Conservation (phyloP, 2,113 vertebrate species). For the Neomonachus schauinslandi region DNA sequence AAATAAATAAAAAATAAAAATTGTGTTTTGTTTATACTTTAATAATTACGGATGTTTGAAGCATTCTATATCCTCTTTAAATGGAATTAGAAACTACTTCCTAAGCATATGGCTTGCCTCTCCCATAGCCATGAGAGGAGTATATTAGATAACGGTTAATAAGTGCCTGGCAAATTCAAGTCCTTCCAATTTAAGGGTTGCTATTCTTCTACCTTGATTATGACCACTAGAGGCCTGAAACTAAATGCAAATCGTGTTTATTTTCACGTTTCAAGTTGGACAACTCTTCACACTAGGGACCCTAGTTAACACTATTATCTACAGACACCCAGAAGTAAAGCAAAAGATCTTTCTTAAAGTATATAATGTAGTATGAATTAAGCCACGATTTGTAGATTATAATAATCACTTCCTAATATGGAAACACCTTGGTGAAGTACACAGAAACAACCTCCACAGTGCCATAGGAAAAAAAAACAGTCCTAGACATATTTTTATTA, state of each 20-base stretch:
- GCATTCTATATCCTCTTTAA: background rate
- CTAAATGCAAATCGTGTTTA: conserved; percentile 48
- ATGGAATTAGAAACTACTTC: background rate
- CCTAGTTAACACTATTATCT: conserved; percentile 32
- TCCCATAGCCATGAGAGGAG: background rate
- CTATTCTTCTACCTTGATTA: conserved; percentile 16
- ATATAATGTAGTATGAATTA: conserved; percentile 12
- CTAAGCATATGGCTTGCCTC: background rate
- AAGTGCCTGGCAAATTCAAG: conserved; percentile 27
- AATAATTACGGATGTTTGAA: background rate
- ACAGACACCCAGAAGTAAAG: conserved; percentile 25
- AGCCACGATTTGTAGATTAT: conserved; percentile 13
- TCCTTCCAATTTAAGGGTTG: conserved; percentile 7
- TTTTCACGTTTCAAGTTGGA: conserved; percentile 53
- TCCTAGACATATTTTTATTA: conserved; percentile 47
- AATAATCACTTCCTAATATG: conserved; percentile 56
- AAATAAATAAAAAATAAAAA: background rate
- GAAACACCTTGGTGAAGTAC: conserved; percentile 32
- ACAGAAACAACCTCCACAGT: conserved; percentile 49
- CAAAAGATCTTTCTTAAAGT: conserved; percentile 42
- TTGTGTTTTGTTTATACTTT: background rate
- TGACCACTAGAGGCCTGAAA: background rate
- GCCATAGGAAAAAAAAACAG: background rate
- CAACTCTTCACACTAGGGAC: background rate
- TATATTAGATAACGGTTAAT: conserved; percentile 14